A percentile compares a stretch with the other conserved stretches of the same genome.
phyloP scores from a whole-genome alignment of 2,797 vertebrate species.

The Cetoscarus ocellatus region DNA sequence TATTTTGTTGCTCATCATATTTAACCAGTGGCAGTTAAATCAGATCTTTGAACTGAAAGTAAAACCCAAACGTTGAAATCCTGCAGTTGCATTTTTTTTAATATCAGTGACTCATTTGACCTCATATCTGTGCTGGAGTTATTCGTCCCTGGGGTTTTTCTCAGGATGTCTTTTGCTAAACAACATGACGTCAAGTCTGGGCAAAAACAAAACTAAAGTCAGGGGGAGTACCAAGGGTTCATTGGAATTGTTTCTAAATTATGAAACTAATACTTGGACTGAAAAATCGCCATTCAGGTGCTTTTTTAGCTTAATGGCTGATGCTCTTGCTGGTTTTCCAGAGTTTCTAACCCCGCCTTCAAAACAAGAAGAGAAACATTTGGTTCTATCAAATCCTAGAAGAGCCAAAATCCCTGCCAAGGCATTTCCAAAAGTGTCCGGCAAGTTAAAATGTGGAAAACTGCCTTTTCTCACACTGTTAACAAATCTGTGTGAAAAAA shows the following conservation, averaged over 20 bases:
- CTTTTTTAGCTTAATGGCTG: too few relatives aligned
- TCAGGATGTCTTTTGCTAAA: slow-evolving; percentile 12
- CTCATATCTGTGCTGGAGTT: neutral
- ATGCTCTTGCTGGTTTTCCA: too few relatives aligned
- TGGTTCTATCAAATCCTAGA: too few relatives aligned
- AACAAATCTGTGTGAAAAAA: too few relatives aligned
- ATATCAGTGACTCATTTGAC: slow-evolving; percentile 22
- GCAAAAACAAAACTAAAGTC: slow-evolving; percentile 4
- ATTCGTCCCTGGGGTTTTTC: neutral
- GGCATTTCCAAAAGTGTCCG: too few relatives aligned
- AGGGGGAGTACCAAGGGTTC: neutral
- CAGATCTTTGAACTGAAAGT: neutral
- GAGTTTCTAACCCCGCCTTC: too few relatives aligned
- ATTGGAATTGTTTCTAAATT: neutral
- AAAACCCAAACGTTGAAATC: neutral
- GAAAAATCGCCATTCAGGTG: too few relatives aligned
- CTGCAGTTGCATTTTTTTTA: neutral
- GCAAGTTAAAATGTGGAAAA: too few relatives aligned
- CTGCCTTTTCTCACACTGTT: too few relatives aligned
- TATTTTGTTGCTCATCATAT: neutral
- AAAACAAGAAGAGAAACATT: too few relatives aligned
- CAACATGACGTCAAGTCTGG: neutral
- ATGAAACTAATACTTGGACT: neutral
- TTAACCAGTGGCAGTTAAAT: neutral
- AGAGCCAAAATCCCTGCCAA: too few relatives aligned